Evolutionary conservation across 2,888 invertebrate species (phyloP).

Genomic region (Cosmorhoe ocellata): DNA sequence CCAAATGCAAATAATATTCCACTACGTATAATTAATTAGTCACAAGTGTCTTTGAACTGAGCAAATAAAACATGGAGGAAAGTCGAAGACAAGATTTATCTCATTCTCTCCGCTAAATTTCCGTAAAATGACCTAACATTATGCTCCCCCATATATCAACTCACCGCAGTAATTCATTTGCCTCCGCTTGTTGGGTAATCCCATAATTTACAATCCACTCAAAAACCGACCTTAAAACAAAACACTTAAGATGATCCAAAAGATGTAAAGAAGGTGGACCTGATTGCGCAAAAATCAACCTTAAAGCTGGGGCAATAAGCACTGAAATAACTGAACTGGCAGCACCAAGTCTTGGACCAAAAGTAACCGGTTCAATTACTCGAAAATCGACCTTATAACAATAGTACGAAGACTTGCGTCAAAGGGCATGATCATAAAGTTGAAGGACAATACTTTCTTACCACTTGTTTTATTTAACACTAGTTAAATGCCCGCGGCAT

Average conservation of each 20-base stretch:
- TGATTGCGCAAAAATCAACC: slow-evolving; percentile 3
- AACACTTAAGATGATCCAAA: not conserved
- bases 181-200: slow-evolving; percentile 37
- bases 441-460: slow-evolving; percentile 47
- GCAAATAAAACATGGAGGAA: slow-evolving; percentile 6
- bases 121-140: slow-evolving; percentile 10
- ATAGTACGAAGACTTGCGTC: slow-evolving; percentile 10
- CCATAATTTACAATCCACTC: slow-evolving; percentile 17
- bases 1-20: no score
- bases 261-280: not conserved
- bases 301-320: not conserved
- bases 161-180: slow-evolving; percentile 39
- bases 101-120: slow-evolving; percentile 6
- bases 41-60: not conserved
- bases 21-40: no score
- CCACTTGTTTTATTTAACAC: slow-evolving; percentile 9
- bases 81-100: slow-evolving; percentile 9
- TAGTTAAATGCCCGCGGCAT: not conserved
- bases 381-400: slow-evolving; percentile 19
- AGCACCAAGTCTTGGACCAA: not conserved
- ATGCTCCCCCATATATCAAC: slow-evolving; percentile 22
- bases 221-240: slow-evolving; percentile 7
- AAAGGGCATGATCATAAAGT: slow-evolving; percentile 39
- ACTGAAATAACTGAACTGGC: not conserved
- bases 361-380: slow-evolving; percentile 6